phyloP scores from a whole-genome alignment of 1,140 invertebrate species.

The Harlomillsia oculata region DNA sequence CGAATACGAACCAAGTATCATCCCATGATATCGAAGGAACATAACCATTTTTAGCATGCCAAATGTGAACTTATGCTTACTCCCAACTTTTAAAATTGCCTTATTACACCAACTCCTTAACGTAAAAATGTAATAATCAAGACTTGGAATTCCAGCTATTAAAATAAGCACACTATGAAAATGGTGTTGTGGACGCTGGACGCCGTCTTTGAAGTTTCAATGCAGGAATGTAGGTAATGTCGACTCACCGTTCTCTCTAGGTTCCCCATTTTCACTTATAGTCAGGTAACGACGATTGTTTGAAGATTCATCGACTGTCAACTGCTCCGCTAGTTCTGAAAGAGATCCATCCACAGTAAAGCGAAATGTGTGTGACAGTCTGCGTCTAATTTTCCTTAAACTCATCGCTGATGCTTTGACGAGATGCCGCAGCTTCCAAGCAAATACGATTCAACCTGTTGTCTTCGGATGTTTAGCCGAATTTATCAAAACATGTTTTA shows the following conservation, averaged over 20 bases:
- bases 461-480: too few species aligned
- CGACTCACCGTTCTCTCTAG: conserved; percentile 41
- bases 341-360: conserved; percentile 43
- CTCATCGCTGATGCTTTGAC: conserved; percentile 35
- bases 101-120: too few species aligned
- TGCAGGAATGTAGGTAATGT: background rate
- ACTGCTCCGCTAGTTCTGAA: conserved; percentile 44
- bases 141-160: too few species aligned
- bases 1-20: too few species aligned
- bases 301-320: conserved; percentile 42
- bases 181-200: too few species aligned
- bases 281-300: conserved; percentile 23
- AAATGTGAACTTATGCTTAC: conserved; percentile 1
- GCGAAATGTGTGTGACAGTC: conserved; percentile 45
- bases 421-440: background rate
- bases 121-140: too few species aligned
- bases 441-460: background rate
- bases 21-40: too few species aligned
- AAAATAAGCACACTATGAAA: too few species aligned
- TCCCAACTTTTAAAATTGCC: background rate
- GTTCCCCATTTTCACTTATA: conserved; percentile 37
- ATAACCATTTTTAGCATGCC: too few species aligned
- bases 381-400: conserved; percentile 44
- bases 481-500: too few species aligned
- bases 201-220: too few species aligned